Evolutionary conservation across 2,797 vertebrate genomes (phyloP).

Genomic region (Parotocinclus haroldoi): DNA sequence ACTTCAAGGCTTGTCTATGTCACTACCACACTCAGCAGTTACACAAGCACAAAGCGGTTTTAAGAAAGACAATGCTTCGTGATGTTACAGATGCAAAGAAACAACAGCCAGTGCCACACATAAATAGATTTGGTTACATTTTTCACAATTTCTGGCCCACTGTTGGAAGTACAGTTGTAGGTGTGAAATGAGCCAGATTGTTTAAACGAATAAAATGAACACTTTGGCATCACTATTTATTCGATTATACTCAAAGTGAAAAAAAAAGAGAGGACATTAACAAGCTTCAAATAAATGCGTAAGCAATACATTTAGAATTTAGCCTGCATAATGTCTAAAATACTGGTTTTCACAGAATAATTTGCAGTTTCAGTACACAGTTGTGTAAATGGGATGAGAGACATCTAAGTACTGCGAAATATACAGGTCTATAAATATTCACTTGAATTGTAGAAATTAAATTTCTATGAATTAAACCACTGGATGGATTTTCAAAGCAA

Average conservation of each 20-base stretch:
- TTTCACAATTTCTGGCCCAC: slow-evolving; percentile 2
- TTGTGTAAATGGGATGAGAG: no score
- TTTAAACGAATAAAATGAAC: neutral
- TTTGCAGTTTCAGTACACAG: no score
- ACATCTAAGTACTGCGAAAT: no score
- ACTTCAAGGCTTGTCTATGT: no score
- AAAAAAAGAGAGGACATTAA: slow-evolving; percentile 30
- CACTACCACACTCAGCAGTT: no score
- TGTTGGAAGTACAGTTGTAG: slow-evolving; percentile 1
- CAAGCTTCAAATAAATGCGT: neutral
- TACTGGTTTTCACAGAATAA: neutral
- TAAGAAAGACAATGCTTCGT: neutral
- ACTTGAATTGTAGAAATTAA: no score
- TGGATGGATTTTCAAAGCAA: slow-evolving; percentile 11
- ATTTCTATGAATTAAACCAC: slow-evolving; percentile 8
- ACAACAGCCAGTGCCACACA: slow-evolving; percentile 3
- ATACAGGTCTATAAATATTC: no score
- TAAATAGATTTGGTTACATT: neutral
- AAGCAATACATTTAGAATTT: slow-evolving; percentile 3
- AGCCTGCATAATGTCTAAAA: slow-evolving; percentile 3
- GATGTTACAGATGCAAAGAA: neutral
- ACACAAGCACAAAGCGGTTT: neutral
- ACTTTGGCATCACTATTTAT: slow-evolving; percentile 46
- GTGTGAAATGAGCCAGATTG: slow-evolving; percentile 15
- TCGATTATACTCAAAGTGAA: slow-evolving; percentile 29